A percentile compares a stretch with the other conserved stretches of the same genome.
Conservation (phyloP, 2,888 invertebrate genomes). For the Dyspetes luteomarginatus region DNA sequence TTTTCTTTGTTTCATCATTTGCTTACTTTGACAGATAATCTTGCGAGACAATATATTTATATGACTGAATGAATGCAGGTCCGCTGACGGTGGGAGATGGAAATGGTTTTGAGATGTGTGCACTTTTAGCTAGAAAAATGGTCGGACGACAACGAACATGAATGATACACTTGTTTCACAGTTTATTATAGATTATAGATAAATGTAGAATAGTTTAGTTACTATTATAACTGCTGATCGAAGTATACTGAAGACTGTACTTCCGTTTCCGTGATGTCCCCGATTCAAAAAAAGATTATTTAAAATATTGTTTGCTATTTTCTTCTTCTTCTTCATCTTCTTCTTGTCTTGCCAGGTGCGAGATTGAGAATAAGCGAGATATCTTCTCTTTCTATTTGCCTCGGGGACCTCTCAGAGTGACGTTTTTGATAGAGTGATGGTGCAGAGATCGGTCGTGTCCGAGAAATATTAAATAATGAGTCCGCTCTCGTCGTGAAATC, state of each 20-base stretch:
- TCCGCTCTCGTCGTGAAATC: conserved; percentile 77
- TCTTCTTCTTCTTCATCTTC: neutral
- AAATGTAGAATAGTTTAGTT: conserved; percentile 83
- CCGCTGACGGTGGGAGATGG: conserved; percentile 32
- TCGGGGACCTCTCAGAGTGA: conserved; percentile 73
- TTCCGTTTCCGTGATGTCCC: conserved; percentile 75
- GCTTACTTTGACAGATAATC: conserved; percentile 22
- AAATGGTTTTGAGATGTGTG: conserved; percentile 36
- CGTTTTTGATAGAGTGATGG: conserved; percentile 70
- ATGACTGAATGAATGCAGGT: conserved; percentile 21
- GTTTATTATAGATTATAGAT: conserved; percentile 84
- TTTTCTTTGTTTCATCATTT: conserved; percentile 37
- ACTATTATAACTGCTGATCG: conserved; percentile 83
- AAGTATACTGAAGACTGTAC: conserved; percentile 80
- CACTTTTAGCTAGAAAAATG: conserved; percentile 60
- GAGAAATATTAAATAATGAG: conserved; percentile 75
- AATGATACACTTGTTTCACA: conserved; percentile 82
- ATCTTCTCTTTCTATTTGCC: conserved; percentile 55
- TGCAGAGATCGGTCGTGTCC: conserved; percentile 74
- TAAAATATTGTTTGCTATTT: conserved; percentile 22
- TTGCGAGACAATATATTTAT: conserved; percentile 15
- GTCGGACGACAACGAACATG: conserved; percentile 64
- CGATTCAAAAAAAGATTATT: conserved; percentile 67
- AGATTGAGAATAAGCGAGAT: conserved; percentile 52
- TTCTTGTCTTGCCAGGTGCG: conserved; percentile 32